Percentiles rank a stretch among this genome's conserved stretches.
Evolutionary conservation across 2,888 invertebrate species (phyloP).

Genomic region (Drosophila emarginata): DNA sequence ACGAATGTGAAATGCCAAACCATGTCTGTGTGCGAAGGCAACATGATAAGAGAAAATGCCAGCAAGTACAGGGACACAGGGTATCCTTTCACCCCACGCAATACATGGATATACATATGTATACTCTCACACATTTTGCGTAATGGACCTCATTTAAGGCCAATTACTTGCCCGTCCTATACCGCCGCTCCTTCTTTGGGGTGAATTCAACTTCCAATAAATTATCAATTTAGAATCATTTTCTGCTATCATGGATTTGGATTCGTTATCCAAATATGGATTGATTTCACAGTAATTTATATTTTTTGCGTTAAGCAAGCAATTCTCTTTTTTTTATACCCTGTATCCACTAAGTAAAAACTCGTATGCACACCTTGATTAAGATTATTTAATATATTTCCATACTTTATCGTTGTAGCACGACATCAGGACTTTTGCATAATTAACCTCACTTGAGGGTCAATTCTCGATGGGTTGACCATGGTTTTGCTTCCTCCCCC

Average conservation of each 20-base stretch:
- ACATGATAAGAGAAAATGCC: slow-evolving; percentile 1
- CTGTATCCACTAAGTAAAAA: too few species aligned
- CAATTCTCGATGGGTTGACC: neutral
- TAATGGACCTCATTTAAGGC: slow-evolving; percentile 50
- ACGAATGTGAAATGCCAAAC: slow-evolving; percentile 49
- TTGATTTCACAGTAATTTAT: too few species aligned
- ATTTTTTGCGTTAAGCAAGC: too few species aligned
- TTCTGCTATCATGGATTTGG: neutral
- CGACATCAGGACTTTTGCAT: slow-evolving; percentile 12
- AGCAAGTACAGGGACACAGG: neutral
- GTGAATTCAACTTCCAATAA: neutral
- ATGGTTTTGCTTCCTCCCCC: slow-evolving; percentile 20
- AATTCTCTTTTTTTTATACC: too few species aligned
- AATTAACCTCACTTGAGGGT: neutral
- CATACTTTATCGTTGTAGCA: too few species aligned
- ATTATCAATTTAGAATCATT: neutral
- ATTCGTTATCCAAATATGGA: too few species aligned
- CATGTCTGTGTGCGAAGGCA: neutral
- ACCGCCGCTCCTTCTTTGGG: neutral
- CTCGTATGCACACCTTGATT: too few species aligned
- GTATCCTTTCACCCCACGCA: neutral
- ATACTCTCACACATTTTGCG: slow-evolving; percentile 40
- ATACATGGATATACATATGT: neutral
- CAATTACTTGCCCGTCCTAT: slow-evolving; percentile 52
- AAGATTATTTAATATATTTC: too few species aligned